Percentiles rank a stretch among this genome's conserved stretches.
phyloP scores from a whole-genome alignment of 2,888 invertebrate genomes.

The Liopterus haemorrhoidalis region DNA sequence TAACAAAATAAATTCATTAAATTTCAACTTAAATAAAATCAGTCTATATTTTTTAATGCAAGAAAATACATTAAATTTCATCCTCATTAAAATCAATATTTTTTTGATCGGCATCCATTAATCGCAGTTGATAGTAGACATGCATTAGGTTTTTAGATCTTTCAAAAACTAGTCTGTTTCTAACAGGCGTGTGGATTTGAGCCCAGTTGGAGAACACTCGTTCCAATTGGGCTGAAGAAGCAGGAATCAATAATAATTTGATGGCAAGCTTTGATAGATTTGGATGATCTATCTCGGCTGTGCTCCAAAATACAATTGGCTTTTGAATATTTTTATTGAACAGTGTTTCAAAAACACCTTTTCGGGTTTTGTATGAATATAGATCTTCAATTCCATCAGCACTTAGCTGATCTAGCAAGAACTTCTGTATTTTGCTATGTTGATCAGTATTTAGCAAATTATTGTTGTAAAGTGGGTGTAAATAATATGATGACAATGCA shows the following conservation, averaged over 20 bases:
- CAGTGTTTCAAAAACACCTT: constrained; percentile 9
- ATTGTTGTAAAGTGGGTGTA: too few relatives aligned
- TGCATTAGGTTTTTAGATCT: constrained; percentile 1
- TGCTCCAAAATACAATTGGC: constrained; percentile 23
- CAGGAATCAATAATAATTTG: constrained; percentile 24
- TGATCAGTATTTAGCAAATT: too few relatives aligned
- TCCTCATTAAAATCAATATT: too few relatives aligned
- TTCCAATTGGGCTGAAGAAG: constrained; percentile 25
- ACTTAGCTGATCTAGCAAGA: constrained; percentile 1
- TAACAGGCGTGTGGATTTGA: background rate
- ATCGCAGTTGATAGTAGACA: background rate
- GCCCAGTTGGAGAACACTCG: constrained; percentile 21
- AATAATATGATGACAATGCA: too few relatives aligned
- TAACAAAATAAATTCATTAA: too few relatives aligned
- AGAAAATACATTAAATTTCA: too few relatives aligned
- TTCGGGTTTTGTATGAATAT: background rate
- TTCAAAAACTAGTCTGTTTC: background rate
- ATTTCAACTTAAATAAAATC: too few relatives aligned
- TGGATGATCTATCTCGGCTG: constrained; percentile 21
- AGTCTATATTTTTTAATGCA: too few relatives aligned
- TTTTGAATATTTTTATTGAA: constrained; percentile 18
- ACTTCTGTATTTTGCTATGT: constrained; percentile 1
- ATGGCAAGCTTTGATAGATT: constrained; percentile 19
- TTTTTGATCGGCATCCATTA: background rate
- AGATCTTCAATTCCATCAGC: constrained; percentile 5